Evolutionary conservation across 2,888 invertebrate genomes (phyloP).

Genomic region (Tineola bisselliella): DNA sequence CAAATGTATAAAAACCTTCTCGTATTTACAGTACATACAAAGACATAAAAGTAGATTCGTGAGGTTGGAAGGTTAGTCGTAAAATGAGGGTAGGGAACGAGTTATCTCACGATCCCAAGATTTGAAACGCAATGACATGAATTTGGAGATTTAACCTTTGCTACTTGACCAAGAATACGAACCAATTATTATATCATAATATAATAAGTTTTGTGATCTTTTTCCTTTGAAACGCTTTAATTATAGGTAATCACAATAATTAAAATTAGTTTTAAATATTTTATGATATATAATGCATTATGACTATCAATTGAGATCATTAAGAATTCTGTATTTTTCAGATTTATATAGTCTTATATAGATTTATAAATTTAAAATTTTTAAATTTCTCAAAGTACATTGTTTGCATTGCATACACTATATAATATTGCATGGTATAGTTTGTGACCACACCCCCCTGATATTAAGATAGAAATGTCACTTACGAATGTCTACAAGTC

Average conservation of each 20-base stretch:
- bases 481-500: too few species aligned
- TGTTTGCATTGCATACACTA: too few species aligned
- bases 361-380: too few species aligned
- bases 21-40: neutral
- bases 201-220: neutral
- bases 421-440: too few species aligned
- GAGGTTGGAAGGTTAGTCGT: conserved; percentile 1
- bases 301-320: too few species aligned
- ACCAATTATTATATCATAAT: neutral
- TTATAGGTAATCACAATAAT: neutral
- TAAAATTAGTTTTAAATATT: neutral
- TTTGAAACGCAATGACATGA: neutral
- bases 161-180: neutral
- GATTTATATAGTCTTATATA: too few species aligned
- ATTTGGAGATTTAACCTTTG: neutral
- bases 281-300: neutral
- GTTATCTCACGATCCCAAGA: conserved; percentile 1
- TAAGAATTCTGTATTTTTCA: too few species aligned
- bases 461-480: too few species aligned
- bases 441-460: too few species aligned
- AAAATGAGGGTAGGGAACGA: neutral
- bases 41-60: neutral
- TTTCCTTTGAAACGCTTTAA: neutral
- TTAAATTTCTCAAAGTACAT: too few species aligned
- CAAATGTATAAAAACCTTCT: neutral